Percentiles rank a stretch among this genome's conserved stretches.
Conservation (phyloP, 2,797 vertebrate genomes). For the Graptemys geographica region DNA sequence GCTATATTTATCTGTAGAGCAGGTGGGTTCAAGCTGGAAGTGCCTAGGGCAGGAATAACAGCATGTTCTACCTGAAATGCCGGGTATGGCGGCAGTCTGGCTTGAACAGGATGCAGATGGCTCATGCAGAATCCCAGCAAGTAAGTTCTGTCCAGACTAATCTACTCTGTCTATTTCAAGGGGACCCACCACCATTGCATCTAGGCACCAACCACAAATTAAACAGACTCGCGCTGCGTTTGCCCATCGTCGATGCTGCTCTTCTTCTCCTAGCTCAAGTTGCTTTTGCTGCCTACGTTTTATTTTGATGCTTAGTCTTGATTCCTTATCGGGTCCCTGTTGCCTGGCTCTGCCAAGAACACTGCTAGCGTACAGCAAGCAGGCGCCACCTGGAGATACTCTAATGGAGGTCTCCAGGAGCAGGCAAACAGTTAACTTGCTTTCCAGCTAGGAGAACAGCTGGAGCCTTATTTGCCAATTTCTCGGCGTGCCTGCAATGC, state of each 20-base stretch:
- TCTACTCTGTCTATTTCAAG: background rate
- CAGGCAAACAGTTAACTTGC: background rate
- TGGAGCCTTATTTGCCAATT: background rate
- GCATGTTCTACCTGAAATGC: background rate
- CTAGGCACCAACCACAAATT: background rate
- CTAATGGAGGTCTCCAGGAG: background rate
- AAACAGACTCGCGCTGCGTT: background rate
- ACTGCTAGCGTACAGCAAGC: background rate
- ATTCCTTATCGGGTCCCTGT: background rate
- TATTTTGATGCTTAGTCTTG: background rate
- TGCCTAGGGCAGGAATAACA: background rate
- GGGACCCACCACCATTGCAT: background rate
- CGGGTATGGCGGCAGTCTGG: background rate
- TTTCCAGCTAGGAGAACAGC: background rate
- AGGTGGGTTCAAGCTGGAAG: background rate
- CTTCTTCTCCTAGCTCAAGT: background rate
- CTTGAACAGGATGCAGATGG: background rate
- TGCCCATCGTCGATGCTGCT: background rate
- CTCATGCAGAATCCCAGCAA: background rate
- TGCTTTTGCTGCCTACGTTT: background rate
- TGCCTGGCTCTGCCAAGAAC: background rate
- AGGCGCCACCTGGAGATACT: accelerated
- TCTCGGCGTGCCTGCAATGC: background rate
- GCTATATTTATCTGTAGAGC: background rate
- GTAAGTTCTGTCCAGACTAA: background rate